phyloP scores from a whole-genome alignment of 2,113 vertebrate genomes.

The Scomber colias region DNA sequence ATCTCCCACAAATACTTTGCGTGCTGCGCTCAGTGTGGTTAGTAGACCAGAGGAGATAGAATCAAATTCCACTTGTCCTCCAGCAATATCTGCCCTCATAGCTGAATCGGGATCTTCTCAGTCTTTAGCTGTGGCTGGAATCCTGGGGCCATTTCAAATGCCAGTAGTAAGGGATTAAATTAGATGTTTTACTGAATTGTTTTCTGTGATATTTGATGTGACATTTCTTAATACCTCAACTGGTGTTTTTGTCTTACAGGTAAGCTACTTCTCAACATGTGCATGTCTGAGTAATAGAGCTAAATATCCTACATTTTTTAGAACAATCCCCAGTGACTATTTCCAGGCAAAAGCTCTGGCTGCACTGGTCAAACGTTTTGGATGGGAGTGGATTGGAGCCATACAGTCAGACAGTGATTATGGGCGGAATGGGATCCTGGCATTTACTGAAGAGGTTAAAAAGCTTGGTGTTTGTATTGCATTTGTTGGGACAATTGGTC shows the following conservation, averaged over 20 bases:
- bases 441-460: constrained; percentile 81
- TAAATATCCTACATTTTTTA: constrained; percentile 85
- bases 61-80: constrained; percentile 54
- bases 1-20: constrained; percentile 81
- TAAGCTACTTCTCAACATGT: constrained; percentile 86
- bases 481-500: constrained; percentile 82
- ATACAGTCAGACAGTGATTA: constrained; percentile 85
- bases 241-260: constrained; percentile 60
- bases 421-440: constrained; percentile 79
- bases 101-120: constrained; percentile 85
- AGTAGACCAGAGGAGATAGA: constrained; percentile 50
- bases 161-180: constrained; percentile 75
- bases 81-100: constrained; percentile 79
- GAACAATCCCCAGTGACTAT: constrained; percentile 84
- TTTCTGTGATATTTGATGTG: neutral
- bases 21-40: constrained; percentile 77
- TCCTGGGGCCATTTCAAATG: constrained; percentile 82
- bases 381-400: constrained; percentile 85
- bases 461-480: constrained; percentile 81
- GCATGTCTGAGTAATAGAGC: constrained; percentile 80
- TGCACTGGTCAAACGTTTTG: constrained; percentile 80
- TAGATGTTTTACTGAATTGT: neutral
- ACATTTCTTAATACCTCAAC: neutral
- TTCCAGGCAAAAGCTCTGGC: constrained; percentile 85
- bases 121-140: constrained; percentile 80